A percentile compares a stretch with the other conserved stretches of the same genome.
phyloP scores from a whole-genome alignment of 2,113 vertebrate genomes.

The Nyctibius bracteatus region DNA sequence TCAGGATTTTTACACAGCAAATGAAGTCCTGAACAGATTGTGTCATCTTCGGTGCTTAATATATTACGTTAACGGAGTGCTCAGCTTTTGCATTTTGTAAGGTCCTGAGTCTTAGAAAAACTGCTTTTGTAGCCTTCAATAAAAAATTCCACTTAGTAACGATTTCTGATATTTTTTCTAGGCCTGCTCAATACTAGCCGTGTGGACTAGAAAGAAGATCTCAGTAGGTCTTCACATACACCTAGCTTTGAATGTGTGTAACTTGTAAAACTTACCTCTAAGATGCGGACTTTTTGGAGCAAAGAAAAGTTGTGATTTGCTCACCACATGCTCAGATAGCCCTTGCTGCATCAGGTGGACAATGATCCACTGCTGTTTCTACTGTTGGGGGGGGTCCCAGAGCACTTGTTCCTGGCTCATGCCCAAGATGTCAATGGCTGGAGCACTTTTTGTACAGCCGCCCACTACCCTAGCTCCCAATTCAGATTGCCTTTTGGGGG shows the following conservation, averaged over 20 bases:
- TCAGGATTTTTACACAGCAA: background rate
- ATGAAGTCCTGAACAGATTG: background rate
- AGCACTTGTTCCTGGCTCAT: background rate
- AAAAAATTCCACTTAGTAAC: background rate
- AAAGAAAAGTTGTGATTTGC: background rate
- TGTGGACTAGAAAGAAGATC: background rate
- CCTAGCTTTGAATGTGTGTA: background rate
- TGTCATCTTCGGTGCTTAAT: background rate
- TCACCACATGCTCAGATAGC: background rate
- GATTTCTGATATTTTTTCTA: background rate
- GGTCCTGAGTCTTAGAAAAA: background rate
- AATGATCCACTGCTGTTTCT: background rate
- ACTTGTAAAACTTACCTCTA: background rate
- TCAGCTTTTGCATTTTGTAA: background rate
- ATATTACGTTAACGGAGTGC: background rate
- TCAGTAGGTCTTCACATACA: background rate
- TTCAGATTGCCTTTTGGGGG: background rate
- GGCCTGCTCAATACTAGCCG: background rate
- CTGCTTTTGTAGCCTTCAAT: background rate
- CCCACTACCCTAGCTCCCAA: background rate
- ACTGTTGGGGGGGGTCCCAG: background rate
- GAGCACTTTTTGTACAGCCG: background rate
- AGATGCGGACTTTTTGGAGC: fast-evolving
- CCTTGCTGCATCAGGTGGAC: background rate
- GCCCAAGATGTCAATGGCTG: background rate